These are phyloP conservation scores for Phalanger gymnotis DNA, from an alignment of 2,797 vertebrate genomes.

Conservation along the genomic window DNA sequence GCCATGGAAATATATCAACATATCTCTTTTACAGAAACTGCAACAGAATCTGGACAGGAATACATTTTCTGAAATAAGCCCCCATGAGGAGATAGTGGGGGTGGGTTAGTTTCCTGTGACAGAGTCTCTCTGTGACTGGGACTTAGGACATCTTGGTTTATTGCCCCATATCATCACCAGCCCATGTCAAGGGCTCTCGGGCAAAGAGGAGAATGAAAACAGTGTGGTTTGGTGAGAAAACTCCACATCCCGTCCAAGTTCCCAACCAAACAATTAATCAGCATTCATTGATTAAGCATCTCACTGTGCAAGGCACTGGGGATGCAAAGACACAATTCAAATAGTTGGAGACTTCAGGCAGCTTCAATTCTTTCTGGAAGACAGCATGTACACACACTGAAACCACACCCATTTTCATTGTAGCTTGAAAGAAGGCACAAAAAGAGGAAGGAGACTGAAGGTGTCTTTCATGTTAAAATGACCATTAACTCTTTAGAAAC, in stretches of 20 bases:
- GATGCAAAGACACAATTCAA: neutral
- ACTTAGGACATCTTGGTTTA: slow-evolving; percentile 56
- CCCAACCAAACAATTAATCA: neutral
- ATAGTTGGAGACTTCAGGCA: neutral
- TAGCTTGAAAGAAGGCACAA: slow-evolving; percentile 38
- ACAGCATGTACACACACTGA: neutral
- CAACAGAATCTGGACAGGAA: slow-evolving; percentile 40
- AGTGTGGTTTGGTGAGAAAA: slow-evolving; percentile 67
- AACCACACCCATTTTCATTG: slow-evolving; percentile 57
- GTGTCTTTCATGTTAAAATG: neutral
- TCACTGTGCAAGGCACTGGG: neutral
- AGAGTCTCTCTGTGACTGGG: slow-evolving; percentile 38
- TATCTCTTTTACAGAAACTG: slow-evolving; percentile 61
- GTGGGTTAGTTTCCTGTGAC: slow-evolving; percentile 48
- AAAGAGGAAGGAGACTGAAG: neutral
- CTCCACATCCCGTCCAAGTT: neutral
- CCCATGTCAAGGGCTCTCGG: slow-evolving; percentile 72
- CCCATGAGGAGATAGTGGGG: neutral
- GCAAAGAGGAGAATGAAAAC: slow-evolving; percentile 77
- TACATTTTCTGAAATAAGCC: slow-evolving; percentile 55
- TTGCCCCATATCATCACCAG: slow-evolving; percentile 54
- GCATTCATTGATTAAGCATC: neutral
- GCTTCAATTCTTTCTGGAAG: neutral
- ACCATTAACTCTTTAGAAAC: slow-evolving; percentile 61
- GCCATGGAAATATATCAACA: accelerated